These are phyloP conservation scores for Trachemys scripta DNA, from an alignment of 2,113 vertebrate species.

Conservation along the genomic window DNA sequence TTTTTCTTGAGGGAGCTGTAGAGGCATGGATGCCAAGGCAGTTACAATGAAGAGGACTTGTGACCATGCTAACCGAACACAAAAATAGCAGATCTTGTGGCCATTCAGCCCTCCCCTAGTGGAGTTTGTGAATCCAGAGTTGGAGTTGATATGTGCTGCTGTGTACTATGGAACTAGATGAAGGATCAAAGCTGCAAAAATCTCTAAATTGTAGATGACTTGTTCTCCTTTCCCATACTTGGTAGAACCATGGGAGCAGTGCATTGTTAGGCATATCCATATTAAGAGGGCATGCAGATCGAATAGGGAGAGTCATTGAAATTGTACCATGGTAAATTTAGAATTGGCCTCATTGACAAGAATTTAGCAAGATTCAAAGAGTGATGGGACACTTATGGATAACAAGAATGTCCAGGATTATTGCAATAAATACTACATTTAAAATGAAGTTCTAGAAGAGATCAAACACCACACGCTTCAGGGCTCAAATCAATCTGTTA, in stretches of 20 bases:
- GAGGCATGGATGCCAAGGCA: constrained; percentile 3
- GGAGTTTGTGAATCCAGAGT: neutral
- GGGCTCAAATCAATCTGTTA: neutral
- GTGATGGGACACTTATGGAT: neutral
- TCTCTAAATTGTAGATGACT: neutral
- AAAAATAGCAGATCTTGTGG: neutral
- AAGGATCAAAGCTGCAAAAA: constrained; percentile 16
- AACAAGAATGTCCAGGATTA: neutral
- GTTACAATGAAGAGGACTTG: neutral
- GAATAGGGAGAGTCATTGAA: neutral
- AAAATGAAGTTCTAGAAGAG: neutral
- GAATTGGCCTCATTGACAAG: neutral
- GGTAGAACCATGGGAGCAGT: neutral
- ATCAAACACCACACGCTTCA: neutral
- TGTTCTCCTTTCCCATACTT: neutral
- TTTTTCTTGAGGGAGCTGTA: neutral
- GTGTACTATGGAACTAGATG: neutral
- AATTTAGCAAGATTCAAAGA: constrained; percentile 11
- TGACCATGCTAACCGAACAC: neutral
- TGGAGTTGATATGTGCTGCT: neutral
- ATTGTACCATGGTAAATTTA: neutral
- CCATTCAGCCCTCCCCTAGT: neutral
- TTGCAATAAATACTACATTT: neutral
- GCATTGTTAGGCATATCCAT: neutral
- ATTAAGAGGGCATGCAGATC: neutral